Conservation (phyloP, 2,797 vertebrate genomes). For the Prionace glauca region DNA sequence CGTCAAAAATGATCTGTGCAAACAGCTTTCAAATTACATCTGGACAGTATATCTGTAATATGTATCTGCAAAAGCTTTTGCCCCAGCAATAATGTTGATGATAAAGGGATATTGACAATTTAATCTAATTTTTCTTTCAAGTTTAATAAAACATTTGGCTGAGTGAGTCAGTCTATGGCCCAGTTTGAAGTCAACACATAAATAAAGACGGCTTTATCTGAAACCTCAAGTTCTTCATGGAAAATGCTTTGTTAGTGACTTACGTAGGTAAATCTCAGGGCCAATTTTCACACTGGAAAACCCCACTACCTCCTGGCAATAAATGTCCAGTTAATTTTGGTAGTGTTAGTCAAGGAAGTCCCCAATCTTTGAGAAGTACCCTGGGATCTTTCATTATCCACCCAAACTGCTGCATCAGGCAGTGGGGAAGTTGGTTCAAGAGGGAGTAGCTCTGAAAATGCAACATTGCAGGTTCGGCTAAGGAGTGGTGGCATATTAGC, state of each 20-base stretch:
- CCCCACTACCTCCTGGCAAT: background rate
- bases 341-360: background rate
- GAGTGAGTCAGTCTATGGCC: background rate
- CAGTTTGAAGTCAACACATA: too few species aligned
- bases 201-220: background rate
- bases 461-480: background rate
- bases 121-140: background rate
- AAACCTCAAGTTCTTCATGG: background rate
- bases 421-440: background rate
- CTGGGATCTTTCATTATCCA: background rate
- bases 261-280: too few species aligned
- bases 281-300: background rate
- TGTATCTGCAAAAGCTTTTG: background rate
- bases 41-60: background rate
- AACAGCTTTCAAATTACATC: background rate
- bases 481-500: background rate
- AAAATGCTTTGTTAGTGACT: background rate
- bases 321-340: background rate
- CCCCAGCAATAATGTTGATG: background rate
- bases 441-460: too few species aligned
- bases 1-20: background rate
- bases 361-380: background rate
- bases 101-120: background rate
- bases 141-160: background rate
- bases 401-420: background rate